A percentile compares a stretch with the other conserved stretches of the same genome.
phyloP scores from a whole-genome alignment of 2,888 invertebrate genomes.

The Lithosia quadra region DNA sequence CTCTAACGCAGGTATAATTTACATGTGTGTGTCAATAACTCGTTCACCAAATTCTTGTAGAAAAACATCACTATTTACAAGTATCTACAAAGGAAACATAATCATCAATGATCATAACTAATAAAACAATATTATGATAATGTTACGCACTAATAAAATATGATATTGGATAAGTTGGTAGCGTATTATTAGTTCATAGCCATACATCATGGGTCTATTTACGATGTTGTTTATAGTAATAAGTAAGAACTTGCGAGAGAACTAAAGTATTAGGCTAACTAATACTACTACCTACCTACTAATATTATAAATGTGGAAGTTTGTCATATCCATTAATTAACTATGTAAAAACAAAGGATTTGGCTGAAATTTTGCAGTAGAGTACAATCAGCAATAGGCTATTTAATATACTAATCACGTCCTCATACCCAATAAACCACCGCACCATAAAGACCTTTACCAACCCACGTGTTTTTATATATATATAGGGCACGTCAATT shows the following conservation, averaged over 20 bases:
- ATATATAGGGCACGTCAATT: too few species aligned
- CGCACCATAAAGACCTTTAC: too few species aligned
- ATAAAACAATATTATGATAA: not conserved
- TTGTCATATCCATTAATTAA: not conserved
- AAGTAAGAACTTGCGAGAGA: not conserved
- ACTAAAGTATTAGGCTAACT: not conserved
- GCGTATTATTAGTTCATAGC: not conserved
- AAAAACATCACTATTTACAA: not conserved
- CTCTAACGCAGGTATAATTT: too few species aligned
- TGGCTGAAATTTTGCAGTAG: too few species aligned
- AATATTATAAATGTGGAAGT: not conserved
- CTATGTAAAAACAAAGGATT: too few species aligned
- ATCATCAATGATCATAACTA: not conserved
- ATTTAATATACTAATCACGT: too few species aligned
- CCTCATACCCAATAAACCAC: too few species aligned
- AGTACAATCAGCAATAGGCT: too few species aligned
- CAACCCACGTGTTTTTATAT: too few species aligned
- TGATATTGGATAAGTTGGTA: not conserved
- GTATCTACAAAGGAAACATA: not conserved
- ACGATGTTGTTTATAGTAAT: not conserved
- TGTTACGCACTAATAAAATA: slow-evolving; percentile 4
- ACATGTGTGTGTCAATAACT: too few species aligned
- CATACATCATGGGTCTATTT: not conserved
- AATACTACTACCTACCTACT: not conserved
- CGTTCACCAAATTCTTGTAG: too few species aligned